phyloP scores from a whole-genome alignment of 2,113 vertebrate genomes.

The Poicephalus gulielmi region DNA sequence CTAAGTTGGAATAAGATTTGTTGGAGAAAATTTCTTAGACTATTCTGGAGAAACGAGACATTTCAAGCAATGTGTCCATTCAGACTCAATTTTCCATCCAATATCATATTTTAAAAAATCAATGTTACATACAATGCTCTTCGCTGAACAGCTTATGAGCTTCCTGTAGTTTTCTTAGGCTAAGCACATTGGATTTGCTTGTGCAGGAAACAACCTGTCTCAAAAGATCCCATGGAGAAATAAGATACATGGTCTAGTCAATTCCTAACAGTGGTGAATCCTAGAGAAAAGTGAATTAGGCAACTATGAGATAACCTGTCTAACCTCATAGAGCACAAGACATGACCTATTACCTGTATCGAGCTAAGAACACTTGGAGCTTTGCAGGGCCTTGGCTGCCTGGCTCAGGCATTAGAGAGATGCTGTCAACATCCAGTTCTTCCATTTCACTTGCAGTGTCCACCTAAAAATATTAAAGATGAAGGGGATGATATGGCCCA shows the following conservation, averaged over 20 bases:
- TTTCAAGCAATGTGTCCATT: background rate
- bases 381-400: conserved; percentile 81
- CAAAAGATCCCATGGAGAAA: background rate
- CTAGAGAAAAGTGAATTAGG: background rate
- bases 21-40: background rate
- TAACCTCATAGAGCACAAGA: background rate
- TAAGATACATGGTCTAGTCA: background rate
- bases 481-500: background rate
- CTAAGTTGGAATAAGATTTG: background rate
- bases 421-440: conserved; percentile 88
- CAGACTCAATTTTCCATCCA: background rate
- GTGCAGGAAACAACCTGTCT: background rate
- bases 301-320: background rate
- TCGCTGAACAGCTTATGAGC: background rate
- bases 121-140: background rate
- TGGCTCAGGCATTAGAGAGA: conserved; percentile 83
- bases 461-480: conserved; percentile 74
- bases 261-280: background rate
- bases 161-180: background rate
- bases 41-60: background rate
- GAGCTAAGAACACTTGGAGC: conserved; percentile 94
- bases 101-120: background rate
- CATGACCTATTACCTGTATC: conserved; percentile 85
- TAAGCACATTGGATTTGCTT: background rate
- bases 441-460: conserved; percentile 98